Percentiles rank a stretch among this genome's conserved stretches.
These are phyloP conservation scores for Lycocerus yunnanus DNA, from an alignment of 2,888 invertebrate species.

Conservation along the genomic window DNA sequence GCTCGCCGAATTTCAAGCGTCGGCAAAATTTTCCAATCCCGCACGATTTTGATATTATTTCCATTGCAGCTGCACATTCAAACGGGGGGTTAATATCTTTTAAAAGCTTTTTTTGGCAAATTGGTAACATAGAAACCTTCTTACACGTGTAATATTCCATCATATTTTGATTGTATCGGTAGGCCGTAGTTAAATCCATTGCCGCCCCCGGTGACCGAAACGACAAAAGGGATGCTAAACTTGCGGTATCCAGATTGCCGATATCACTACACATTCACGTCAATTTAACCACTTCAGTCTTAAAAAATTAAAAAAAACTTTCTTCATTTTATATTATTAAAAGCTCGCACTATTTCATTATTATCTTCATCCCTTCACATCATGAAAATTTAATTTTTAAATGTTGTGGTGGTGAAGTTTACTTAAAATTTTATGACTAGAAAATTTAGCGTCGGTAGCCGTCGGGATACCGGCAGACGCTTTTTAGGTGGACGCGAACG, in stretches of 20 bases:
- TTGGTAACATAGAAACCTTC: constrained; percentile 45
- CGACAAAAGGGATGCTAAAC: constrained; percentile 69
- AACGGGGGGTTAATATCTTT: too few species aligned
- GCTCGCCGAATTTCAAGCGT: background rate
- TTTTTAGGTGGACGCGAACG: constrained; percentile 45
- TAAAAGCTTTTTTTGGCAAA: too few species aligned
- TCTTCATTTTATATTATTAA: background rate
- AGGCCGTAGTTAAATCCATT: constrained; percentile 92
- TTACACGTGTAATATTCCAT: constrained; percentile 99
- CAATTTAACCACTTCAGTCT: constrained; percentile 11
- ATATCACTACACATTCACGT: constrained; percentile 36
- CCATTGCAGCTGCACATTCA: too few species aligned
- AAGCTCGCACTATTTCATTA: background rate
- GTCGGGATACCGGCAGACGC: constrained; percentile 48
- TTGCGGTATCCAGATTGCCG: constrained; percentile 69
- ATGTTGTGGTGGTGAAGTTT: background rate
- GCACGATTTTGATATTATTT: too few species aligned
- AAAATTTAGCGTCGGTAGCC: constrained; percentile 43
- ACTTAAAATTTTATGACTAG: constrained; percentile 39
- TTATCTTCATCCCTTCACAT: background rate
- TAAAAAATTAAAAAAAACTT: background rate
- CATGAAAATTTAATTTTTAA: background rate
- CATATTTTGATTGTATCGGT: constrained; percentile 96
- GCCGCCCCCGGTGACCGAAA: constrained; percentile 69
- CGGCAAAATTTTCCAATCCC: too few species aligned